Conservation (phyloP, 2,113 vertebrate genomes). For the Neodontobutis hainanensis region DNA sequence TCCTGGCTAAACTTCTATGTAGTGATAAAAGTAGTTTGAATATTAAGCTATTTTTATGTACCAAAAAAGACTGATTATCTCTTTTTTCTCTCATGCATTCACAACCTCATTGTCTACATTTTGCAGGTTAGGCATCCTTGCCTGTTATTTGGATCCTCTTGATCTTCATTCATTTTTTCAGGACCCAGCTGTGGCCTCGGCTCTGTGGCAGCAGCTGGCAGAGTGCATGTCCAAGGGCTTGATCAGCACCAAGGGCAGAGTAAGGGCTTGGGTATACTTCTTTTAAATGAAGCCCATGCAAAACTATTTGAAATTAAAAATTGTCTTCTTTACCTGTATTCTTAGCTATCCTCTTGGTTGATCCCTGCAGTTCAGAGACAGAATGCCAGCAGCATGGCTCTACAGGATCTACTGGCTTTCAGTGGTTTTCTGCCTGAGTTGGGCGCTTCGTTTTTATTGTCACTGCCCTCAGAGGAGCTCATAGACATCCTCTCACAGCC, state of each 20-base stretch:
- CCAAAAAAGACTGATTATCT: too few relatives aligned
- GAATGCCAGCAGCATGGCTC: conserved; percentile 73
- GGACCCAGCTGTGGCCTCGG: conserved; percentile 68
- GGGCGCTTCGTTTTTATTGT: conserved; percentile 81
- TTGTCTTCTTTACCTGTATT: conserved; percentile 11
- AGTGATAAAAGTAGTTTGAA: neutral
- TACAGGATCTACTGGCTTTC: conserved; percentile 73
- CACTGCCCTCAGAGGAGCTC: conserved; percentile 77
- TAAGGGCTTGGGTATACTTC: conserved; percentile 59
- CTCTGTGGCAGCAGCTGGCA: conserved; percentile 82
- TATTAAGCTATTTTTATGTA: neutral
- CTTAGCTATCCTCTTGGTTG: conserved; percentile 84
- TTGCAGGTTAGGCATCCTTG: conserved; percentile 82
- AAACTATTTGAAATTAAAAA: neutral
- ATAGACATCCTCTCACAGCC: conserved; percentile 79
- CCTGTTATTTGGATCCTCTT: conserved; percentile 85
- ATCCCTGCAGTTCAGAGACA: conserved; percentile 74
- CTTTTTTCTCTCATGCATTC: neutral
- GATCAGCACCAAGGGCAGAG: conserved; percentile 80
- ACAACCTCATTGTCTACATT: neutral
- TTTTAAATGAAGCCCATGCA: neutral
- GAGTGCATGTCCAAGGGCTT: conserved; percentile 81
- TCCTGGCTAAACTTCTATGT: too few relatives aligned
- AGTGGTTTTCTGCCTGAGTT: conserved; percentile 82
- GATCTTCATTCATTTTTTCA: conserved; percentile 79